Evolutionary conservation across 2,888 invertebrate species (phyloP).

Genomic region (Parnassius glacialis): DNA sequence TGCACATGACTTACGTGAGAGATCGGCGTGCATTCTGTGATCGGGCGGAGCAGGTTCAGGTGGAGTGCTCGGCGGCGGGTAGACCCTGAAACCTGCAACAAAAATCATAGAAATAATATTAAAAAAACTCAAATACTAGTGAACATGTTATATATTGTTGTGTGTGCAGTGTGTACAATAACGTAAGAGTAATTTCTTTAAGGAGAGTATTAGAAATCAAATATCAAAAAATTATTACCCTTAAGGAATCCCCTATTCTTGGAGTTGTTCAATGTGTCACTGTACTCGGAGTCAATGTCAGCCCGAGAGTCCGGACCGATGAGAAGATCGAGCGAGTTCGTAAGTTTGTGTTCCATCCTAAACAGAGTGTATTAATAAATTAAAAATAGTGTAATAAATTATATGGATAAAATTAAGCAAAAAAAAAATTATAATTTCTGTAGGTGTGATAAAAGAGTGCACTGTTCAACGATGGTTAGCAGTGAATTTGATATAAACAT

Average conservation of each 20-base stretch:
- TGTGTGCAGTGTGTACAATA: too few relatives aligned
- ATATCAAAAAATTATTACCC: conserved; percentile 44
- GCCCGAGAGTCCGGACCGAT: conserved; percentile 75
- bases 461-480: too few relatives aligned
- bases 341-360: conserved; percentile 73
- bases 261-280: conserved; percentile 72
- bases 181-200: too few relatives aligned
- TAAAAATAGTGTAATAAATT: too few relatives aligned
- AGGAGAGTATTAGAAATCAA: too few relatives aligned
- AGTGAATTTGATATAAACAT: too few relatives aligned
- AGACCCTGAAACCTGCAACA: conserved; percentile 87
- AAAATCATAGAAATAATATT: not conserved
- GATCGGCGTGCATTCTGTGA: conserved; percentile 83
- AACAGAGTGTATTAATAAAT: conserved; percentile 1
- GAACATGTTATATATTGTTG: too few relatives aligned
- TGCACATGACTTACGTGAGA: conserved; percentile 64
- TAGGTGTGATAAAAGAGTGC: too few relatives aligned
- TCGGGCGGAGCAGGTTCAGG: conserved; percentile 93
- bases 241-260: conserved; percentile 75
- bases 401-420: too few relatives aligned
- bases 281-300: conserved; percentile 74
- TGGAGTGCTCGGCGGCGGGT: conserved; percentile 91
- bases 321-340: conserved; percentile 71
- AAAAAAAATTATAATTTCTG: too few relatives aligned
- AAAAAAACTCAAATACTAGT: too few relatives aligned